phyloP scores from a whole-genome alignment of 2,797 vertebrate genomes.

The Pseudochirops corinnae region DNA sequence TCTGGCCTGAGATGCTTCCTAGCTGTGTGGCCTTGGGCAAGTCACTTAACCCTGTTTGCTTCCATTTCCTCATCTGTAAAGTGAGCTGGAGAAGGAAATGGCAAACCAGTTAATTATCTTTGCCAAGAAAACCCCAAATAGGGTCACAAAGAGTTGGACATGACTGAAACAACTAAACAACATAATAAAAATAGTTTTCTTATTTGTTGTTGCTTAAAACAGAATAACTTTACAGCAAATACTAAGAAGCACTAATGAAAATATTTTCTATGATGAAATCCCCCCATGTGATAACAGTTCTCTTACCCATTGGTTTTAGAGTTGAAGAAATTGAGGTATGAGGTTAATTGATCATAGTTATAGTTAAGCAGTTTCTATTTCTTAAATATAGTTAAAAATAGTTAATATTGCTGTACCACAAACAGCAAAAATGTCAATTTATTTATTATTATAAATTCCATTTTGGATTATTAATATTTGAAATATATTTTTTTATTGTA shows the following conservation, averaged over 20 bases:
- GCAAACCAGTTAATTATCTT: neutral
- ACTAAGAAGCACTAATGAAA: neutral
- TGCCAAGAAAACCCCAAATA: neutral
- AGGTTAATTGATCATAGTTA: neutral
- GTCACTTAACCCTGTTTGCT: neutral
- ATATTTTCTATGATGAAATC: neutral
- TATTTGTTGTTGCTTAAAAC: neutral
- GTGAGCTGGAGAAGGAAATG: neutral
- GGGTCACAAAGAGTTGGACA: neutral
- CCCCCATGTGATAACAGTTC: neutral
- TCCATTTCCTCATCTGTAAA: neutral
- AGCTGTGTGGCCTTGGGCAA: neutral
- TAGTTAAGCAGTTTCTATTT: neutral
- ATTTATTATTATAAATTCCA: neutral
- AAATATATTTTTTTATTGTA: neutral
- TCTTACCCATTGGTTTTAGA: neutral
- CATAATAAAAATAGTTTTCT: neutral
- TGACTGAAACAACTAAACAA: neutral
- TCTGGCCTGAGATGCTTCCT: too few relatives aligned
- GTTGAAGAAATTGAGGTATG: neutral
- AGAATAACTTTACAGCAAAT: neutral
- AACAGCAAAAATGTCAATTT: neutral
- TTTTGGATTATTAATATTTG: neutral
- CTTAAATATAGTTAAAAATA: neutral
- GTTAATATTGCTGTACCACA: neutral